phyloP scores from a whole-genome alignment of 2,888 invertebrate genomes.

The Leptopilina syphax region DNA sequence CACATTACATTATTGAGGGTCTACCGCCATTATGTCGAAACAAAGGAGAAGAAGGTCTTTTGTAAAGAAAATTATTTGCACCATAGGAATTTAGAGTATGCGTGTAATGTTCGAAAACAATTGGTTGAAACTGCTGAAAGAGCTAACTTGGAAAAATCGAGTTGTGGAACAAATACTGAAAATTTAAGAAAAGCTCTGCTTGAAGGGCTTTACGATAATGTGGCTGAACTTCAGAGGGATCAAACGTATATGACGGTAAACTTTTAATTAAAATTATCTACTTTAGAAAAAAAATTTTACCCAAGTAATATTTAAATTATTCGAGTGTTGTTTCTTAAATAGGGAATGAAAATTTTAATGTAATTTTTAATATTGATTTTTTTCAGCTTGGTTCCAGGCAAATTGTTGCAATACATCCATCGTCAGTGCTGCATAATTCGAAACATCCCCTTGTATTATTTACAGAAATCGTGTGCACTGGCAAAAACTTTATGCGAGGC shows the following conservation, averaged over 20 bases:
- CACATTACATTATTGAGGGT: slow-evolving; percentile 94
- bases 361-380: slow-evolving; percentile 46
- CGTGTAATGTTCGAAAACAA: slow-evolving; percentile 88
- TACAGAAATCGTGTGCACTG: slow-evolving; percentile 92
- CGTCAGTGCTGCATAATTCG: slow-evolving; percentile 85
- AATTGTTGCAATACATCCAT: slow-evolving; percentile 90
- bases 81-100: slow-evolving; percentile 88
- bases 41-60: slow-evolving; percentile 87
- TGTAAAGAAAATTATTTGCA: slow-evolving; percentile 94
- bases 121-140: slow-evolving; percentile 78
- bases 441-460: slow-evolving; percentile 88
- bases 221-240: slow-evolving; percentile 88
- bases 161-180: slow-evolving; percentile 71
- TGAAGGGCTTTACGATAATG: slow-evolving; percentile 90
- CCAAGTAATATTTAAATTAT: too few relatives aligned
- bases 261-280: slow-evolving; percentile 44
- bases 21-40: slow-evolving; percentile 86
- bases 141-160: slow-evolving; percentile 72
- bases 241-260: slow-evolving; percentile 83
- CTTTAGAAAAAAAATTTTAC: not conserved
- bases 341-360: not conserved
- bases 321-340: too few relatives aligned
- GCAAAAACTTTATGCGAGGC: slow-evolving; percentile 87
- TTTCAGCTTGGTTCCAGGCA: slow-evolving; percentile 81
- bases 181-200: slow-evolving; percentile 85